Evolutionary conservation across 2,888 invertebrate genomes (phyloP), one percentile per base, ranked within the genome.

Genomic region (Orchestes rusci): DNA sequence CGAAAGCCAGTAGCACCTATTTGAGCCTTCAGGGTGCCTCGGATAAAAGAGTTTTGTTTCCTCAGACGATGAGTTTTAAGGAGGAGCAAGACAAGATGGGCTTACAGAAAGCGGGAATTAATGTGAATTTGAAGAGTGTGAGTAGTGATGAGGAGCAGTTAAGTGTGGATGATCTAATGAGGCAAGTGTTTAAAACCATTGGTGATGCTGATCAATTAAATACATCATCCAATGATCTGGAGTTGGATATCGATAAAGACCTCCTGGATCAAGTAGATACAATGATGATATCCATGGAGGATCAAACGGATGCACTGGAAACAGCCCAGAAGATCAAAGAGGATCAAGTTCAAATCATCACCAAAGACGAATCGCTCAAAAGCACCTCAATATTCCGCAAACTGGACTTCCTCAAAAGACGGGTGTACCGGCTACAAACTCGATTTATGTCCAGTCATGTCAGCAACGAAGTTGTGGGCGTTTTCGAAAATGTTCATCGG

Each of bases 351-450:
- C 67, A 71, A 31, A 78, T 76, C 45, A 71, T 75, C 32, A 70
- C 76, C 44, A 70, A 72, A 18, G 74, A 73, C 56, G 59, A 69
- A 12, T 63, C 69, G 43, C 71, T 69, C 48, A 60, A 68, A 18
- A 83, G 84, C 59, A 71, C 71, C 37, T 75, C 79, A 43, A 71
- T 84, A 40, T 80, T 84, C 59, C 71, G 83, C 28, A 75, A 82
- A 52, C 75, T 82, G 56, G 83, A 85, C 36, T 82, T 84, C 62
- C 67, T 92, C 39, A 63, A 82, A 56, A 72, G 87, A 53, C 74
- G 91, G 51, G 68, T 89, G 46, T 72, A 84, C 10, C 86, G 88
- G 62, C 67, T 88, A 16, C 89, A 92, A 64, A 77, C 82, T 0
- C 74, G 81, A 39, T 72, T 80, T 23, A 75, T 88, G 63, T 86